Evolutionary conservation across 1,140 invertebrate species (phyloP).

Genomic region (Papilio dardanus): DNA sequence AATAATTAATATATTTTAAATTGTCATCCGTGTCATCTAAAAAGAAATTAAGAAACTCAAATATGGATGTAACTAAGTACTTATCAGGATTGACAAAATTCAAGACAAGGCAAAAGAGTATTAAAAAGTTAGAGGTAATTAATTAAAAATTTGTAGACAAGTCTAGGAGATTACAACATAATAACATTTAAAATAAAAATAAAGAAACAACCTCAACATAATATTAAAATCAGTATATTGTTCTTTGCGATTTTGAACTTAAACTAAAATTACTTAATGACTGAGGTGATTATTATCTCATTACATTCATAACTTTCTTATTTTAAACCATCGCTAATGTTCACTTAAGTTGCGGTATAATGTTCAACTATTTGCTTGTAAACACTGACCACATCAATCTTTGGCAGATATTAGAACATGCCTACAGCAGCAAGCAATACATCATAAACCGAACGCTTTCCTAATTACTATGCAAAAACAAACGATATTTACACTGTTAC

Average conservation of each 20-base stretch:
- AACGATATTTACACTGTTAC: conserved; percentile 1
- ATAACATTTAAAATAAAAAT: not conserved
- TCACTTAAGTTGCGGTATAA: conserved; percentile 7
- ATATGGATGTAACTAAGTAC: too few species aligned
- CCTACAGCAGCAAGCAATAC: conserved; percentile 11
- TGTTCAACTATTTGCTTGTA: conserved; percentile 21
- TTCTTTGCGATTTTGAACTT: conserved; percentile 28
- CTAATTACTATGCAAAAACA: conserved; percentile 21
- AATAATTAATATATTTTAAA: too few species aligned
- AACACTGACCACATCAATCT: conserved; percentile 20
- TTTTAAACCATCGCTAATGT: conserved; percentile 12
- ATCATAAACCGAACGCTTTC: conserved; percentile 25
- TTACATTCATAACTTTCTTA: conserved; percentile 8
- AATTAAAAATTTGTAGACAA: too few species aligned
- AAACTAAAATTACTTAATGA: conserved; percentile 19
- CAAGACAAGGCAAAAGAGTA: too few species aligned
- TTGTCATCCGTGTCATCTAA: too few species aligned
- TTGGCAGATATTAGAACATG: conserved; percentile 24
- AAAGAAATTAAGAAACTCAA: too few species aligned
- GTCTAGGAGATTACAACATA: not conserved
- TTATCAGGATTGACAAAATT: too few species aligned
- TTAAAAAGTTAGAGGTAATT: too few species aligned
- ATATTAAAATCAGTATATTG: not conserved
- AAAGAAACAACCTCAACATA: not conserved
- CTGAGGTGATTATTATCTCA: conserved; percentile 5